Evolutionary conservation across 2,113 vertebrate species (phyloP), one percentile per base, ranked within the genome.

Genomic region (Rana temporaria): DNA sequence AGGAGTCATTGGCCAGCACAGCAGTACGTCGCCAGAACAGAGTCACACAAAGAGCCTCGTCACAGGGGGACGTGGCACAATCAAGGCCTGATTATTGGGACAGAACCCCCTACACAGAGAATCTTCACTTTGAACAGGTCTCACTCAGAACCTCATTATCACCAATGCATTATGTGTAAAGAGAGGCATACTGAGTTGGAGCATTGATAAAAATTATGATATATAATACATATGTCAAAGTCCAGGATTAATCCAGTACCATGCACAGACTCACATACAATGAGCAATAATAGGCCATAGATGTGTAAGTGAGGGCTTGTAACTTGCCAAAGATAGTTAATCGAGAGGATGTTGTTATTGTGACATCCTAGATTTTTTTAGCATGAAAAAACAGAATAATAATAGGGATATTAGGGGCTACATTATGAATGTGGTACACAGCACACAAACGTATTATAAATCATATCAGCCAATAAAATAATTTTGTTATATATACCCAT

Each of bases 41-140:
- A 76, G 71, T 83, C 72, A 60, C 62, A 83, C 81, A 83, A 83
- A 83, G 81, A 68, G 81, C 48, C 53, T 75, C 64, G 65, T 83
- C 81, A 76, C 71, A 20, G 81, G 80, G 65, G 60, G 65, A 68
- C 64, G 32, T 60, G 73, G 62, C 71, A 74, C 81, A 83, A 83
- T 83, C 71, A 83, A 68, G 81, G 63, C 62, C 72, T 83, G 81
- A 83, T 83, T 83, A 83, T 83, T 83, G 81, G 81, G 81, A 83
- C 71, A 83, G 72, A 68, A 76, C 65, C 72, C 79, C 81, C 81
- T 83, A 83, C 81, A 52, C 24, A 76, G 71, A 67, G 59, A 74
- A 83, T 83, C 81, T 83, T 83, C 81, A 83, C 81, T 76, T 83
- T 83, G 72, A 76, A 83, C 71, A 83, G 68, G n/a, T 72, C 63